A percentile compares a stretch with the other conserved stretches of the same genome.
These are phyloP conservation scores for Drosophila siamana DNA, from an alignment of 2,888 invertebrate species.

Conservation along the genomic window DNA sequence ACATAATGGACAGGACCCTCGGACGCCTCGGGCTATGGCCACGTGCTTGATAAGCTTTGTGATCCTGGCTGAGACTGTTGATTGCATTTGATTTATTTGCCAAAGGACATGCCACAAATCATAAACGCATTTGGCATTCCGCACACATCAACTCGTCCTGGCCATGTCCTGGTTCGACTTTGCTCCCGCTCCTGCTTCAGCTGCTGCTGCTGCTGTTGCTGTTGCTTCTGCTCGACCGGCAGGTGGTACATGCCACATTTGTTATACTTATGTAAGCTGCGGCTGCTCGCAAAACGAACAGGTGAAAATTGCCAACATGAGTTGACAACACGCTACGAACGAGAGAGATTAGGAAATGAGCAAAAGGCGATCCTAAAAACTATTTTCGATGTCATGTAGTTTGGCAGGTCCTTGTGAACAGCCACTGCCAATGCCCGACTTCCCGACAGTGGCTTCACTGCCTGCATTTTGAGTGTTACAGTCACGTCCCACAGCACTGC, in stretches of 20 bases:
- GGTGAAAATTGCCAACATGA: conserved; percentile 81
- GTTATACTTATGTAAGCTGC: conserved; percentile 68
- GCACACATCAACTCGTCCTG: conserved; percentile 27
- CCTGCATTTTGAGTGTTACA: conserved; percentile 67
- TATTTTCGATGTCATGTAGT: conserved; percentile 72
- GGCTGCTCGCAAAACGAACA: conserved; percentile 52
- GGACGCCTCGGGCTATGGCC: conserved; percentile 15
- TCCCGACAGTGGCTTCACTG: conserved; percentile 12
- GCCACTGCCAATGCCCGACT: conserved; percentile 9
- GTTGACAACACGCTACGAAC: conserved; percentile 66
- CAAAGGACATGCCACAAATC: conserved; percentile 76
- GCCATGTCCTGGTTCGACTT: neutral
- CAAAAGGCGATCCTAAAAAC: conserved; percentile 65
- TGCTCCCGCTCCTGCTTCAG: neutral
- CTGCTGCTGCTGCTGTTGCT: neutral
- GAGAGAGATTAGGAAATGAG: conserved; percentile 67
- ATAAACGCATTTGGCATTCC: conserved; percentile 74
- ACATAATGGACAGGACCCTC: conserved; percentile 53
- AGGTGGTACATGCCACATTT: conserved; percentile 58
- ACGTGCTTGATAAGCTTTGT: conserved; percentile 56
- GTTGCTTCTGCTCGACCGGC: neutral
- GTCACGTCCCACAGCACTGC: conserved; percentile 69
- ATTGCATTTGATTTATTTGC: conserved; percentile 81
- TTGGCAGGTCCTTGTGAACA: conserved; percentile 30
- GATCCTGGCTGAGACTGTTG: conserved; percentile 61